Evolutionary conservation across 2,797 vertebrate genomes (phyloP), one percentile per base, ranked within the genome.

Genomic region (Sebastes itinus): DNA sequence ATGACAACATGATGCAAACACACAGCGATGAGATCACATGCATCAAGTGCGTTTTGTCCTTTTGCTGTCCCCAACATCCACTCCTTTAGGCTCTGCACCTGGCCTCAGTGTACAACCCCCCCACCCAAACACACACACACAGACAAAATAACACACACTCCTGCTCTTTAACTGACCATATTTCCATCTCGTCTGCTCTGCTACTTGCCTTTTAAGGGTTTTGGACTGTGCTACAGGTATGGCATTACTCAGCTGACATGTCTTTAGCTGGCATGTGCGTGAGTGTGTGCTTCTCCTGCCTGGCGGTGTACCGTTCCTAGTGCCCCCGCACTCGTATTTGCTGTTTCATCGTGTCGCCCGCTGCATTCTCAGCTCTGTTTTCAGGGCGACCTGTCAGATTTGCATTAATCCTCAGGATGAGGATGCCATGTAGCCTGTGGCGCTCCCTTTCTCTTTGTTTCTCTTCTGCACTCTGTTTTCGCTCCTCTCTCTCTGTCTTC

Each of bases 361-460:
- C 80, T 69, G 68, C 66, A 80, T 78, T 67, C 77, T 23, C 62
- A 32, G 86, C 82, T 85, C 82, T 83, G 87, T 89, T 90, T 88
- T 87, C 78, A 85, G 75, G 75, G 71, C 35, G 67, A 84, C 87
- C 84, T 90, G 93, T 94, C 93, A 91, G 86, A 89, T 83, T 87
- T 83, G 77, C 67, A 72, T 70, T 93, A 94, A 94, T 92, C 93
- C 86, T 28, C 66, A 18, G 78, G 74, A 85, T 75, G 87, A 85
- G 67, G 79, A 86, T 33, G 80, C 71, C 75, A 38, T 30, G 56
- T 77, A 69, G 81, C 80, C 72, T 25, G 70, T 76, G 73, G 82
- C 13, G 22, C 71, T 59, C 55, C 23, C 25, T 38, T 66, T 59
- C 70, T 35, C 42, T 70, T 25, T 79, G 32, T 66, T 33, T 66